phyloP scores from a whole-genome alignment of 1,140 invertebrate genomes.

The Drosophila burlai region DNA sequence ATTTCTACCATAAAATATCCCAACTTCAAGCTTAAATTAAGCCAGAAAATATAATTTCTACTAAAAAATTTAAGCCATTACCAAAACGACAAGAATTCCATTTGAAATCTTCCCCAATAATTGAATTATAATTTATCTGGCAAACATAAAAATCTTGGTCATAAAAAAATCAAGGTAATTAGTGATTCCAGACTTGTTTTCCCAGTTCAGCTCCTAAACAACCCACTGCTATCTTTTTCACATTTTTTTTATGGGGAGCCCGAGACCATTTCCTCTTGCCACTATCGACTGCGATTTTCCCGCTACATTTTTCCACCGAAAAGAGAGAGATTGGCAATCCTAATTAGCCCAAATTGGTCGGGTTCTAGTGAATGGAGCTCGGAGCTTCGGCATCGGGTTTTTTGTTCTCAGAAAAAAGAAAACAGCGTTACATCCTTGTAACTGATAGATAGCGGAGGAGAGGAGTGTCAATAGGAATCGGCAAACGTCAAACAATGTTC shows the following conservation, averaged over 20 bases:
- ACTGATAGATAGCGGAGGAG: conserved; percentile 49
- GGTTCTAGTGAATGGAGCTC: conserved; percentile 22
- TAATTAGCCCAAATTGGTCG: conserved; percentile 73
- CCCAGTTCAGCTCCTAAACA: background rate
- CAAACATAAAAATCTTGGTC: conserved; percentile 2
- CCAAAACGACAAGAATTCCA: background rate
- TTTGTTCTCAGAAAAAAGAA: conserved; percentile 71
- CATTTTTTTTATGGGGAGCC: conserved; percentile 9
- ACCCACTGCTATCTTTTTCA: background rate
- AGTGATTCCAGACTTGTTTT: background rate
- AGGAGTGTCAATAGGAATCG: conserved; percentile 76
- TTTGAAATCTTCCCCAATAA: background rate
- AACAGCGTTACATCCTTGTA: conserved; percentile 81
- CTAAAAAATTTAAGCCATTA: background rate
- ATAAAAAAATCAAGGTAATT: conserved; percentile 16
- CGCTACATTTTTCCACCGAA: conserved; percentile 22
- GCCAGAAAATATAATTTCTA: too few species aligned
- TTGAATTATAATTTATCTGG: background rate
- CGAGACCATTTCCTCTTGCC: background rate
- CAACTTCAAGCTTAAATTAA: background rate
- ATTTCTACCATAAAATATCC: background rate
- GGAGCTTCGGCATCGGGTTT: conserved; percentile 66
- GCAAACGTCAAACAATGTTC: conserved; percentile 84
- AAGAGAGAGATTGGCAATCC: conserved; percentile 44
- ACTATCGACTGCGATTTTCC: conserved; percentile 16